phyloP scores from a whole-genome alignment of 2,113 vertebrate species.

The Silurus glanis region DNA sequence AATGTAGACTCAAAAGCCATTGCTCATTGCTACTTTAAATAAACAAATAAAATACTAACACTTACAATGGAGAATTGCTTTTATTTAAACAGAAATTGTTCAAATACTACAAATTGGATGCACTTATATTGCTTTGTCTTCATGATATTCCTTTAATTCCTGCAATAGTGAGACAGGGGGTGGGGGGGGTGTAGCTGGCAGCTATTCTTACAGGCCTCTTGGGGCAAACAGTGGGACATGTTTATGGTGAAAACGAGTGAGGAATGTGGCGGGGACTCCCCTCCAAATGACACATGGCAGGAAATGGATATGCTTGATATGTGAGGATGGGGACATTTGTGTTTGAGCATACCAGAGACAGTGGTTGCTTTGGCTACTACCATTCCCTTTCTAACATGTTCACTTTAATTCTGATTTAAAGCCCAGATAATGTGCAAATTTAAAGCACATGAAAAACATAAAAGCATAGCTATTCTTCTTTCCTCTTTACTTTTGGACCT shows the following conservation, averaged over 20 bases:
- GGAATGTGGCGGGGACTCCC: conserved; percentile 59
- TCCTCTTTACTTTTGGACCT: neutral
- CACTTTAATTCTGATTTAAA: neutral
- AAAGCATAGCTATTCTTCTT: neutral
- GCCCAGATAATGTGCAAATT: neutral
- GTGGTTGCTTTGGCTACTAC: neutral
- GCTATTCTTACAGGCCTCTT: conserved; percentile 52
- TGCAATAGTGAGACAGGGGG: neutral
- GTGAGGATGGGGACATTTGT: conserved; percentile 68
- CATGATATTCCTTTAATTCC: neutral
- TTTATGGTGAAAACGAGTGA: conserved; percentile 60
- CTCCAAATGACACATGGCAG: conserved; percentile 69
- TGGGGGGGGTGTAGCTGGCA: conserved; percentile 39
- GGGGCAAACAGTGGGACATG: conserved; percentile 51
- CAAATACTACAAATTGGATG: neutral
- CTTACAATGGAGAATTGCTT: neutral
- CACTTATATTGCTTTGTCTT: neutral
- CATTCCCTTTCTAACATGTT: neutral
- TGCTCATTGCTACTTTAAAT: too few relatives aligned
- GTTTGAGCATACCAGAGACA: conserved; percentile 34
- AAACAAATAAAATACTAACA: neutral
- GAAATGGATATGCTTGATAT: conserved; percentile 75
- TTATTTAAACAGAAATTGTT: neutral
- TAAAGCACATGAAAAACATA: neutral
- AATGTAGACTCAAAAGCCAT: neutral